These are phyloP conservation scores for Apotomis turbidana DNA, from an alignment of 2,888 invertebrate genomes.

Conservation along the genomic window DNA sequence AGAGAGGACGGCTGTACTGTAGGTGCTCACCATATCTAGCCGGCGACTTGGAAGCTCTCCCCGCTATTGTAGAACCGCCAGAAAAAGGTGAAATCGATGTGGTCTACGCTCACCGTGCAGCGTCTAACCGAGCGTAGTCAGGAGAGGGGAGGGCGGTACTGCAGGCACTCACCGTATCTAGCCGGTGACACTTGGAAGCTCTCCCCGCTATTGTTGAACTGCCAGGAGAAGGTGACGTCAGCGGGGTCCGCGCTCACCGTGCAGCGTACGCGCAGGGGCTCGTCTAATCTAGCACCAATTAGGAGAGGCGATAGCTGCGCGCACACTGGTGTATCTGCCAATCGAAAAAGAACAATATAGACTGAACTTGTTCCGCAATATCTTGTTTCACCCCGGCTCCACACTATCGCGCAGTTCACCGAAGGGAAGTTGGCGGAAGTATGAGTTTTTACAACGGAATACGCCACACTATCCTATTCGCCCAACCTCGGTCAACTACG, in stretches of 20 bases:
- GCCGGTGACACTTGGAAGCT: slow-evolving; percentile 91
- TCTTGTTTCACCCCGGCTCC: neutral
- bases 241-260: slow-evolving; percentile 93
- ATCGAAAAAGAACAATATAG: slow-evolving; percentile 45
- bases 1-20: slow-evolving; percentile 87
- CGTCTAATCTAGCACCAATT: slow-evolving; percentile 92
- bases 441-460: too few relatives aligned
- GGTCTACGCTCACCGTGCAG: too few relatives aligned
- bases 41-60: neutral
- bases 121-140: neutral
- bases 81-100: too few relatives aligned
- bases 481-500: too few relatives aligned
- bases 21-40: slow-evolving; percentile 86
- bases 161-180: slow-evolving; percentile 67
- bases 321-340: slow-evolving; percentile 92
- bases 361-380: too few relatives aligned
- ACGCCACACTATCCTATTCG: too few relatives aligned
- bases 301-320: slow-evolving; percentile 87
- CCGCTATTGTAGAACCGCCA: too few relatives aligned
- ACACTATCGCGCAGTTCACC: neutral
- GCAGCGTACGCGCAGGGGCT: slow-evolving; percentile 90
- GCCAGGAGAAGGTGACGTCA: slow-evolving; percentile 93
- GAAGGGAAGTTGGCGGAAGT: too few relatives aligned
- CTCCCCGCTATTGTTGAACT: slow-evolving; percentile 95
- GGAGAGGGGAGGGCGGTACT: too few relatives aligned